Evolutionary conservation across 2,113 vertebrate genomes (phyloP), one percentile per base, ranked within the genome.

Genomic region (Sorex fumeus): DNA sequence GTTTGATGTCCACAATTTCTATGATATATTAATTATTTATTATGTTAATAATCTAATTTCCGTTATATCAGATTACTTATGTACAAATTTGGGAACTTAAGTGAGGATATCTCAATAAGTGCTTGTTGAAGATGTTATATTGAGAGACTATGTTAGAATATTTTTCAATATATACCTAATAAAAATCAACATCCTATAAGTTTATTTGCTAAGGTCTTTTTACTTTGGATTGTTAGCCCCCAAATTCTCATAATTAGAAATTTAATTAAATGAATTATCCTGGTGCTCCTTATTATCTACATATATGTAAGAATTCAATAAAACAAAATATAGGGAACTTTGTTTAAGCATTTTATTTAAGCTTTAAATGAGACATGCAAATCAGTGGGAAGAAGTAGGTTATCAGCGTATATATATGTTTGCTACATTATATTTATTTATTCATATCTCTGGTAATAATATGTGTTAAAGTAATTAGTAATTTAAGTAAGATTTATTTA

Each of bases 291-390:
- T 40, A 3, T 40, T 62, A 50, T 25, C n/a, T 34, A 74, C 0
- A 64, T 74, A 77, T 93, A 62, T 40, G 8, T 86, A 88, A 91
- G 16, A 80, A 76, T 79, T 75, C 69, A 82, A 91, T 47, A 16
- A 40, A 40, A 40, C 40, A 40, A 40, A 40, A 40, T 40, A 40
- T 40, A 40, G 40, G 40, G 7, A 40, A 40, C 40, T 40, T 40
- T 40, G 4, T 40, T 40, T 40, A 40, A 40, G 40, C 40, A 40
- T 40, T 40, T 40, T 40, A 95, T 43, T 47, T 75, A 34, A 60
- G 16, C 23, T 77, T 85, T 32, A 78, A 87, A 87, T 6, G 4
- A 62, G 16, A 16, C 32, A 25, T 81, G 62, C 7, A 87, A 84
- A 81, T 43, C 34, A 50, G 6, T 81, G 10, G 6, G 21, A 91